Base-by-base conservation (phyloP, 2,888 invertebrate genomes). In the Cetonia aurata region DNA sequence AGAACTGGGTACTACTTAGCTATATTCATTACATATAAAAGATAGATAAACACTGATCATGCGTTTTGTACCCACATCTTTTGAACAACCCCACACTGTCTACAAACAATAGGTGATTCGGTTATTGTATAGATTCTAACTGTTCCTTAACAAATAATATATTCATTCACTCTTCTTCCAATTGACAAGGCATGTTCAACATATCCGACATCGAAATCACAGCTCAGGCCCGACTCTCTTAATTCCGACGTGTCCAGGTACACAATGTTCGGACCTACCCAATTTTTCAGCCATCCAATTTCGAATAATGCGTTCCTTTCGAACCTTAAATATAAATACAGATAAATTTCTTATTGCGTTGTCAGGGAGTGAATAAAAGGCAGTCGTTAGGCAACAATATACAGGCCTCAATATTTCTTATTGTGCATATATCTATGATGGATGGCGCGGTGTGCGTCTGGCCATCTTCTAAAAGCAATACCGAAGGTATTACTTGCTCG, bases 291-390 rank as follows among this genome's bases (percentile, higher is more conserved):
- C 67, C 57, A 57, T 57, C 67, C 44, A 67, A 57, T 57, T 55
- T 48, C 57, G 46, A 56, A 68, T 68, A 68, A 67, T 55, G 46
- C 50, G 50, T 17, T 52, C 37, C 50, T 50, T 65, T 52, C 52
- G 67, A 66, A 71, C 69, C 69, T 65, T 65, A 69, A 62, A 65
- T 57, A 68, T 66, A 74, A 73, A 73, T 71, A 69, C 57, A 59
- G 66, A 66, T 69, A 69, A 74, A 75, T 71, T 73, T 75, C 75
- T 75, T 75, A 75, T 73, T 71, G 71, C 55, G 71, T 68, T 74
- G 73, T 73, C 65, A 71, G 69, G 42, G 56, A 60, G 41, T 72
- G 71, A 72, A 75, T 57, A 74, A 72, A 72, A 73, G 59, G 70
- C 71, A 71, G 74, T 75, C 73, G 73, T 67, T 70, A 71, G 71